phyloP scores from a whole-genome alignment of 2,888 invertebrate species.

The Synanthedon tipuliformis region DNA sequence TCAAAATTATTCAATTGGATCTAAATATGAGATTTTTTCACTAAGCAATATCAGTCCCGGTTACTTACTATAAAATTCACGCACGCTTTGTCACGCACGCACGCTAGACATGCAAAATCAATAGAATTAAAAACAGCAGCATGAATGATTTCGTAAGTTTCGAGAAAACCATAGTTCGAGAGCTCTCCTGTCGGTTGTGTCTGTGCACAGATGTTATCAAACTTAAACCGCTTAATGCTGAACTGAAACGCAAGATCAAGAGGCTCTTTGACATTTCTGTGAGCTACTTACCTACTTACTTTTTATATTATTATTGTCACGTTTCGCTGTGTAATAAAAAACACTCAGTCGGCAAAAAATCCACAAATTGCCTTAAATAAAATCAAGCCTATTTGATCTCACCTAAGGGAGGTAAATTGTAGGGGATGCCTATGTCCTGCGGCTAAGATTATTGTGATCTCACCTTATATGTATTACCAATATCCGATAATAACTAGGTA shows the following conservation, averaged over 20 bases:
- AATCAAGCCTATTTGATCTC: not conserved
- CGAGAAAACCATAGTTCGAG: slow-evolving; percentile 58
- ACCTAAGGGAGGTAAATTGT: too few relatives aligned
- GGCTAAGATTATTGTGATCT: too few relatives aligned
- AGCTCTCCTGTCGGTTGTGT: slow-evolving; percentile 58
- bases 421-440: too few relatives aligned
- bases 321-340: too few relatives aligned
- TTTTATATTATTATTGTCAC: too few relatives aligned
- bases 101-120: not conserved
- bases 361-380: not conserved
- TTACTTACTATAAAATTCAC: not conserved
- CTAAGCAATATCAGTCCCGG: slow-evolving; percentile 9
- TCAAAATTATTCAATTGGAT: slow-evolving; percentile 12
- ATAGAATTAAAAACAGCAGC: slow-evolving; percentile 15
- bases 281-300: slow-evolving; percentile 11
- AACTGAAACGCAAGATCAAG: slow-evolving; percentile 55
- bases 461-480: too few relatives aligned
- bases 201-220: slow-evolving; percentile 57
- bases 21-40: slow-evolving; percentile 13
- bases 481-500: too few relatives aligned
- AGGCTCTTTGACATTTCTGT: slow-evolving; percentile 51
- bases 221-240: slow-evolving; percentile 52
- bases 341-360: too few relatives aligned
- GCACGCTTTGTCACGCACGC: not conserved
- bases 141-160: slow-evolving; percentile 57